Evolutionary conservation across 2,113 vertebrate species (phyloP), one percentile per base, ranked within the genome.

Genomic region (Cygnus buccinator): DNA sequence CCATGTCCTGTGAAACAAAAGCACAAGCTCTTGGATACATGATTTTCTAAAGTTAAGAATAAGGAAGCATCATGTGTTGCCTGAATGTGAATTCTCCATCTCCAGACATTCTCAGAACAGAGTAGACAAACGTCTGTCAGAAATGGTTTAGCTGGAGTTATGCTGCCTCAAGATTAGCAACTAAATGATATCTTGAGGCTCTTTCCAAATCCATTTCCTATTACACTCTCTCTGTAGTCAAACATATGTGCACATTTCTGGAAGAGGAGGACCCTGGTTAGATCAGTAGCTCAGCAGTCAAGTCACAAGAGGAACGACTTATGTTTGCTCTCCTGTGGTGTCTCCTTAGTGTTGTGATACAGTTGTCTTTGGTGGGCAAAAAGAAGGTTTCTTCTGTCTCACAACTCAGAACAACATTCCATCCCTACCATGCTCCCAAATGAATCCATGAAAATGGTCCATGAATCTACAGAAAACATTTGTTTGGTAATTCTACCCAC

Each of bases 241-340:
- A 80, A 83, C 13, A 19, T 4, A 1, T 2, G 19, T 21, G 28
- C 2, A 61, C 10, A 8, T n/a, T 83, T 44, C 41, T 46, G 55
- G 55, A 46, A 83, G 16, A 84, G 21, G 6, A 82, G 29, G 52
- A 29, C 46, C 9, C 48, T 68, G 33, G 33, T 31, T 37, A 65
- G 18, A 82, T 21, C 57, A 63, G 50, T 12, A 89, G 63, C n/a
- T 93, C 68, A 63, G 65, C 20, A 31, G 26, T 44, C 15, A 82
- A 43, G 41, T 59, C 76, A 84, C 35, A 77, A 16, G 26, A 67
- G 25, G 10, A 92, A 39, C 12, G 14, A 43, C 31, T 89, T 52
- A 43, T 21, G 10, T 19, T 83, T 0, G 0, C 14, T 66, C 7
- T 85, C 58, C 35, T n/a, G 19, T 18, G 12, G 8, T 15, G 28